Evolutionary conservation across 2,113 vertebrate genomes (phyloP), one percentile per base, ranked within the genome.

Genomic region (Clarias macrocephalus): DNA sequence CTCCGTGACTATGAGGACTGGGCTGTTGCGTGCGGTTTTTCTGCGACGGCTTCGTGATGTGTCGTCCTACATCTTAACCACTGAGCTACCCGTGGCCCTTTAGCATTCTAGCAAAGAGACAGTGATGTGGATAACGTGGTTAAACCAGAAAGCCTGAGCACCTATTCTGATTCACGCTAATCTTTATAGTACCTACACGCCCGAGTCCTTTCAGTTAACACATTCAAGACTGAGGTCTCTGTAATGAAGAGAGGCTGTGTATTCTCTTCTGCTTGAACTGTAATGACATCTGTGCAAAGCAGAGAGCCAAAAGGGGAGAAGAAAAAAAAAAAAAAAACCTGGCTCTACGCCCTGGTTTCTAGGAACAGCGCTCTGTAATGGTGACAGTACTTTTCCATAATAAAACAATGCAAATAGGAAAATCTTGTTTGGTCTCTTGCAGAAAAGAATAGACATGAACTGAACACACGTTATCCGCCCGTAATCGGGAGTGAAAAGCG

Each of bases 321-420:
- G 2, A 3, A 37, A 63, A 21, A 42, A 83, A 52, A 75, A 18
- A 62, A 80, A 79, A 72, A 80, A 66, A 81, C 25, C 19, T 88
- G 88, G 87, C 85, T n/a, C 7, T 0, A 0, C 11, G 86, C 88
- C 90, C 60, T 85, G 90, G 89, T 83, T 89, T 91, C 88, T 88
- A 91, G 87, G 88, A 91, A 89, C 87, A 73, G 82, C 30, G 72
- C 86, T 80, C 56, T 77, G 87, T 85, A 88, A 80, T 83, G 84
- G 82, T 80, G 81, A 88, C 88, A 28, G 83, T 85, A 89, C 85
- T 88, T 89, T 87, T 85, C 88, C 88, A 91, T 80, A 87, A 90
- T 79, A 88, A 87, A 76, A 83, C 82, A 59, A 84, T 83, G 60
- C 73, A 84, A 88, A 83, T 85, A 21, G 66, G 75, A 86, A 80